Evolutionary conservation across 2,888 invertebrate genomes (phyloP).

Genomic region (Chromoteleia sp.): DNA sequence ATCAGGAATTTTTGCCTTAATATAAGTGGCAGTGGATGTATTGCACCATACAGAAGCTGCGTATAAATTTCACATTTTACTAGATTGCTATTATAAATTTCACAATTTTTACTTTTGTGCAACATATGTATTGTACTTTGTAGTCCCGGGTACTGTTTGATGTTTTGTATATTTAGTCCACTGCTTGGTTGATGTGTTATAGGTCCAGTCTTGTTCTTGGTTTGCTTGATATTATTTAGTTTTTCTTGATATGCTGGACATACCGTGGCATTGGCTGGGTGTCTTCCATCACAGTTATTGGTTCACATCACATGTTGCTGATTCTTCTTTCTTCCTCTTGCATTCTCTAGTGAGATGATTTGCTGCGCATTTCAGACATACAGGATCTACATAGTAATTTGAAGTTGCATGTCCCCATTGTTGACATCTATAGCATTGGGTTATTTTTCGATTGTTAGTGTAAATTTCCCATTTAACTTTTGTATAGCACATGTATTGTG

Average conservation of each 20-base stretch:
- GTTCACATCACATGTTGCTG: constrained; percentile 77
- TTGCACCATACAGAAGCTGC: neutral
- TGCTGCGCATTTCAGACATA: constrained; percentile 74
- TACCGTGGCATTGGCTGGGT: constrained; percentile 73
- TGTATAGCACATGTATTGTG: constrained; percentile 58
- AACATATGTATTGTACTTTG: too few relatives aligned
- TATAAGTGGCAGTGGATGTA: neutral
- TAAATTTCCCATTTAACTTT: constrained; percentile 72
- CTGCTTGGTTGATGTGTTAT: too few relatives aligned
- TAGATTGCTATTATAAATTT: too few relatives aligned
- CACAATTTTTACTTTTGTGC: too few relatives aligned
- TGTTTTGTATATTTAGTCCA: too few relatives aligned
- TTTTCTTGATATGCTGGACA: neutral
- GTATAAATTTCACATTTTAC: too few relatives aligned
- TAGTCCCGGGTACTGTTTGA: too few relatives aligned
- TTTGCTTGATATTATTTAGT: too few relatives aligned
- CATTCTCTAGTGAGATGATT: constrained; percentile 74
- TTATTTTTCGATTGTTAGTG: constrained; percentile 69
- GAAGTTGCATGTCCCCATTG: constrained; percentile 76
- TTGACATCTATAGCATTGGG: constrained; percentile 76
- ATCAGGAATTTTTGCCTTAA: neutral
- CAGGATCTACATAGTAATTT: constrained; percentile 71
- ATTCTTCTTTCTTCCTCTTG: constrained; percentile 64
- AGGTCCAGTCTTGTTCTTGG: too few relatives aligned
- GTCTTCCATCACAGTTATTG: constrained; percentile 73